phyloP scores from a whole-genome alignment of 2,888 invertebrate species.

The Anagyrus pseudococci region DNA sequence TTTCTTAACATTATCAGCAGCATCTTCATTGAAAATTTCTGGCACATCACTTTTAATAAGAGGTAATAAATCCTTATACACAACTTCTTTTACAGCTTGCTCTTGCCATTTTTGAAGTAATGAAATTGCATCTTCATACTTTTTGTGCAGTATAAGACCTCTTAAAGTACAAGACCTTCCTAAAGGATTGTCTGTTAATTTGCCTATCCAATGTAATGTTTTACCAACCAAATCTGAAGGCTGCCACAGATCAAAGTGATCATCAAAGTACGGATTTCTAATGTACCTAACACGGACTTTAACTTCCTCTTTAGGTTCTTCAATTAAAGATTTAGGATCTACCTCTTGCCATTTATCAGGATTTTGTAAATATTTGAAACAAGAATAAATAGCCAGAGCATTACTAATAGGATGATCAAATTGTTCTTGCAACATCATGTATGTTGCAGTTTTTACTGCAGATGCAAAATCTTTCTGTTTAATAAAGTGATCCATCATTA shows the following conservation, averaged over 20 bases:
- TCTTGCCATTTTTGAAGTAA: slow-evolving; percentile 52
- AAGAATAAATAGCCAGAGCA: slow-evolving; percentile 75
- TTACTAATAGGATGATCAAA: slow-evolving; percentile 74
- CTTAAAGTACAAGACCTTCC: slow-evolving; percentile 69
- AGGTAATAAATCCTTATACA: slow-evolving; percentile 61
- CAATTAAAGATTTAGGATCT: slow-evolving; percentile 53
- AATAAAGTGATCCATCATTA: slow-evolving; percentile 81
- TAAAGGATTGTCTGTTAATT: slow-evolving; percentile 63
- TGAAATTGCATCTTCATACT: slow-evolving; percentile 66
- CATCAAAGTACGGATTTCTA: slow-evolving; percentile 84
- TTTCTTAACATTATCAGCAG: slow-evolving; percentile 57
- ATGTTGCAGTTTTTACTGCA: slow-evolving; percentile 79
- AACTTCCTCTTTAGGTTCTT: slow-evolving; percentile 66
- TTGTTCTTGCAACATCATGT: slow-evolving; percentile 91
- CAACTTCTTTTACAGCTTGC: slow-evolving; percentile 44
- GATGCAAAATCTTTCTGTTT: slow-evolving; percentile 71
- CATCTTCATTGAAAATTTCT: slow-evolving; percentile 50
- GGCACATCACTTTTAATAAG: slow-evolving; percentile 57
- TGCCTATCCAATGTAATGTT: slow-evolving; percentile 74
- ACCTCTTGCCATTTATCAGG: slow-evolving; percentile 63
- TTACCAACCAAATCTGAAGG: slow-evolving; percentile 80
- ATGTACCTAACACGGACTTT: slow-evolving; percentile 81
- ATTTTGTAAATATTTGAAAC: slow-evolving; percentile 73
- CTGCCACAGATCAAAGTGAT: slow-evolving; percentile 86
- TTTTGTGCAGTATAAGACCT: slow-evolving; percentile 73